Evolutionary conservation across 1,140 invertebrate species (phyloP), one percentile per base, ranked within the genome.

Genomic region (Listronotus oregonensis): DNA sequence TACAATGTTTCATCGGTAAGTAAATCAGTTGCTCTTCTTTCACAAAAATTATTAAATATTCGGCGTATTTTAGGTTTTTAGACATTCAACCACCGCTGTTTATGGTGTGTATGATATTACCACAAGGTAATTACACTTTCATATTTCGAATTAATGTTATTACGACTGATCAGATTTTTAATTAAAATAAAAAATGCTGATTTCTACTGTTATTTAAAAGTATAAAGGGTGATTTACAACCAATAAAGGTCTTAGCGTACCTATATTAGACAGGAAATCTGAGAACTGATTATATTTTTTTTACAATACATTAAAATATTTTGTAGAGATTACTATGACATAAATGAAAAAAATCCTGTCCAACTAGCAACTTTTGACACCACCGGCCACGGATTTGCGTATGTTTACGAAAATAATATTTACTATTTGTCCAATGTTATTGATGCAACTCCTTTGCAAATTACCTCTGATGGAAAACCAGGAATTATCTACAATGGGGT

Each of bases 381-480:
- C 0, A 80, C 79, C 12, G 84, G 82, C 1, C 88, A 88, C 74
- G 85, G 82, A 0, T 73, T 92, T 31, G 85, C 89, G 14, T 91
- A 91, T 66, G 90, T 95, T 0, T 80, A 86, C 46, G 78, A 89
- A 52, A 93, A 94, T 70, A 89, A 95, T 75, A 82, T 97, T 47
- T 96, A 90, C 75, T 94, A 92, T 55, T 79, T 85, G 77, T 80
- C 71, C 18, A 52, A 37, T 31, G 59, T 69, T 9, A 8, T 15
- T 0, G 49, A 64, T 17, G 3, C 42, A 11, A 51, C 67, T 44
- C 63, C 70, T n/a, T 46, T 64, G 31, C 46, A 66, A 31, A 46
- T 73, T 68, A 65, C 68, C 5, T 90, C 91, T 0, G 55, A 65
- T 49, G 88, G 89, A 2, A 71, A 80, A 0, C 73, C 81, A 0